These are phyloP conservation scores for Erannis defoliaria DNA, from an alignment of 2,888 invertebrate genomes.

Conservation along the genomic window DNA sequence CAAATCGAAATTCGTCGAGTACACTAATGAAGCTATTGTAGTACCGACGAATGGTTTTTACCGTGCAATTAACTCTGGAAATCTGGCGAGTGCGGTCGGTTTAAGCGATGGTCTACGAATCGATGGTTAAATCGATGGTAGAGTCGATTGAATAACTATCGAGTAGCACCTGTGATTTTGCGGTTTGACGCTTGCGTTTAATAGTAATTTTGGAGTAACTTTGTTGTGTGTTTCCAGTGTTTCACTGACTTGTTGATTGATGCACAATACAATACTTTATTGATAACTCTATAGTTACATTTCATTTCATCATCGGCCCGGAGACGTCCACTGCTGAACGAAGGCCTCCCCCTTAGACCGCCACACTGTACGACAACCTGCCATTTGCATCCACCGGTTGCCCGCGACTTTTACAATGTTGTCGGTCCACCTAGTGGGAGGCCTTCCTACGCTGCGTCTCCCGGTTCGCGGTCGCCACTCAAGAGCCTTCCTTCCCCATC, in stretches of 20 bases:
- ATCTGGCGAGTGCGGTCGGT: constrained; percentile 63
- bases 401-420: too few relatives aligned
- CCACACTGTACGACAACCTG: too few relatives aligned
- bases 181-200: constrained; percentile 29
- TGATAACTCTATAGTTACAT: too few relatives aligned
- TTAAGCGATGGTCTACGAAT: constrained; percentile 54
- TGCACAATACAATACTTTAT: too few relatives aligned
- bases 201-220: constrained; percentile 23
- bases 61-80: constrained; percentile 69
- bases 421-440: too few relatives aligned
- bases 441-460: too few relatives aligned
- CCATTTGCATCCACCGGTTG: too few relatives aligned
- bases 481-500: too few relatives aligned
- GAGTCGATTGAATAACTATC: constrained; percentile 53
- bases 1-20: constrained; percentile 64
- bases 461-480: too few relatives aligned
- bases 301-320: too few relatives aligned
- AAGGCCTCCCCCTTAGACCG: too few relatives aligned
- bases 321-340: too few relatives aligned
- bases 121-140: constrained; percentile 18
- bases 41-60: constrained; percentile 62
- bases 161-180: constrained; percentile 48
- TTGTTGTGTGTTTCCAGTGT: background rate
- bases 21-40: constrained; percentile 72
- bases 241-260: background rate